Base-by-base conservation (phyloP, 2,797 vertebrate species). In the Molossus alvarezi region DNA sequence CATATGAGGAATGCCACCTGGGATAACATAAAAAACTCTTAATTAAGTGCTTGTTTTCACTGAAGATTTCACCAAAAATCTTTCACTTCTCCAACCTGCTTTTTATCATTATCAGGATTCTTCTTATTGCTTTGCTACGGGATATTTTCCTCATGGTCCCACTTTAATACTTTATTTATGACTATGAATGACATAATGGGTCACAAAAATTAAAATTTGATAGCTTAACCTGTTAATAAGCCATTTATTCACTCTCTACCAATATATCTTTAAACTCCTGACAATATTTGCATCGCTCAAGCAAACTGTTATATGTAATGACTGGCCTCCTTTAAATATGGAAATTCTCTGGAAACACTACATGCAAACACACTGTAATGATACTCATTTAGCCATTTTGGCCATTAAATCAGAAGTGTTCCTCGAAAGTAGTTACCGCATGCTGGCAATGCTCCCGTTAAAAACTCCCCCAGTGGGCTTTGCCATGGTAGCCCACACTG, bases 361-460 rank as follows among this genome's bases (percentile, higher is more conserved):
- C 83, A 62, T 29, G 29, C 72, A 79, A 96, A 93, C 48, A 87
- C 75, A 73, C 12, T 45, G 5, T 94, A 94, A 96, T 92, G 58
- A 81, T 73, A 62, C 85, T 95, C 58, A 86, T 84, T 88, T 83
- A 96, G 86, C 64, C 33, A 65, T 90, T 76, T 88, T 79, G 96
- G 85, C 71, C 37, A 51, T 93, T 80, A 86, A 73, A 89, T 69
- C 90, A 96, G 25, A 62, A 97, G 65, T 62, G 80, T 37, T 97
- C 60, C 84, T 90, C n/a, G 64, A 88, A 57, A 93, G 37, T 65
- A 92, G 53, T 71, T 96, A 6, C 0, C 1, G n/a, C 73, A 4
- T 94, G 65, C 94, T 87, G 88, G 75, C 91, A 51, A 88, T 90
- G n/a, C 80, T 95, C 53, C 27, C 64, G 55, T 92, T 96, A 97